phyloP scores from a whole-genome alignment of 2,113 vertebrate species.

The Notarius quadriscutis region DNA sequence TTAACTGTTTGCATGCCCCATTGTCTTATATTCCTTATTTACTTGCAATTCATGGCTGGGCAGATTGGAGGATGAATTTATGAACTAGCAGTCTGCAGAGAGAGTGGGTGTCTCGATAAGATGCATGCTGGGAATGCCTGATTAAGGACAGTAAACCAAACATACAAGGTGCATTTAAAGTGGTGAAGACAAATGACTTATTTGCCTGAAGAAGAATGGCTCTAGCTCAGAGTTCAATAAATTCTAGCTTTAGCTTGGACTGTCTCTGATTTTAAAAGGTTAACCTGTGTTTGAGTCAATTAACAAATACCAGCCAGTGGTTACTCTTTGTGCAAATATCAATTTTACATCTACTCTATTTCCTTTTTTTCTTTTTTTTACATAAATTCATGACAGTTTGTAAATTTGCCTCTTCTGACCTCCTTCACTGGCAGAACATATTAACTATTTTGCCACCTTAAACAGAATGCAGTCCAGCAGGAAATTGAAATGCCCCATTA shows the following conservation, averaged over 20 bases:
- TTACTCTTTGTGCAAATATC: not conserved
- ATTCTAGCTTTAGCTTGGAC: not conserved
- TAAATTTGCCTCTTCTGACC: not conserved
- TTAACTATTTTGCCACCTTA: slow-evolving; percentile 33
- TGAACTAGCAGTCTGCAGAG: not conserved
- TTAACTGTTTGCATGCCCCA: not conserved
- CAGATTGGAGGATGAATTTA: not conserved
- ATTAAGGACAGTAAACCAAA: not conserved
- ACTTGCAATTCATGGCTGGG: not conserved
- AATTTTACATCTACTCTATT: not conserved
- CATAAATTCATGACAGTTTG: not conserved
- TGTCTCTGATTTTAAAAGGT: not conserved
- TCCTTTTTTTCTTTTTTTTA: not conserved
- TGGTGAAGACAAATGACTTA: not conserved
- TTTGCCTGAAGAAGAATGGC: too few species aligned
- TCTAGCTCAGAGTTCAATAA: not conserved
- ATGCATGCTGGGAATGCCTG: not conserved
- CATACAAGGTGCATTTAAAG: not conserved
- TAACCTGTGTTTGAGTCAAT: not conserved
- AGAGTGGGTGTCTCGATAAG: not conserved
- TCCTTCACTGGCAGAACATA: slow-evolving; percentile 17
- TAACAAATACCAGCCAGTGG: not conserved
- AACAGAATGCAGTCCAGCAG: slow-evolving; percentile 21
- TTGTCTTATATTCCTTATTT: not conserved
- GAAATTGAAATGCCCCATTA: slow-evolving; percentile 30